A percentile compares a stretch with the other conserved stretches of the same genome.
Conservation (phyloP, 1,140 invertebrate species). For the Xylocopa sonorina region DNA sequence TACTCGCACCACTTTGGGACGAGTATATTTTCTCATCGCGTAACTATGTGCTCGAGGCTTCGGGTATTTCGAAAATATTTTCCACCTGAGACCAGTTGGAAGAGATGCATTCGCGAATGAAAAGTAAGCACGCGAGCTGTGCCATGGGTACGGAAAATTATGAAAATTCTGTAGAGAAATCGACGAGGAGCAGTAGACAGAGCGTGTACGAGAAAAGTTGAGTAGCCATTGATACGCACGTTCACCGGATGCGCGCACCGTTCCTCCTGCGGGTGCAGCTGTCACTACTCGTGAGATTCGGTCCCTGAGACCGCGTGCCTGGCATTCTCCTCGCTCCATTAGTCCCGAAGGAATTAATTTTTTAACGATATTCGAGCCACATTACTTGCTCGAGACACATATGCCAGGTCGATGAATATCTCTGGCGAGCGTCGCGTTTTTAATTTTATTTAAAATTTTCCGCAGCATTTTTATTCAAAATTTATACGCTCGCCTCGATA, state of each 20-base stretch:
- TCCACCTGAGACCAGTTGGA: too few relatives aligned
- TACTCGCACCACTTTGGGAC: not conserved
- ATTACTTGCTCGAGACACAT: not conserved
- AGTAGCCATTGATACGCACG: not conserved
- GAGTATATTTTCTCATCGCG: slow-evolving; percentile 20
- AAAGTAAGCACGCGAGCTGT: not conserved
- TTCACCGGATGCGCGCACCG: slow-evolving; percentile 34
- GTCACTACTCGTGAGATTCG: slow-evolving; percentile 19
- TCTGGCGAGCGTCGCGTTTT: not conserved
- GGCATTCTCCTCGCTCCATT: slow-evolving; percentile 13
- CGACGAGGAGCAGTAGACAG: too few relatives aligned
- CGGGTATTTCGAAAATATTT: too few relatives aligned
- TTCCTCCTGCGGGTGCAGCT: slow-evolving; percentile 32
- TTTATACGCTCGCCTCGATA: not conserved
- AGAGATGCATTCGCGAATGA: too few relatives aligned
- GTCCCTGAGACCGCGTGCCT: not conserved
- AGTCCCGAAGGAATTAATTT: slow-evolving; percentile 28
- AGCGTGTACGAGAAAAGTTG: too few relatives aligned
- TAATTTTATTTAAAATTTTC: too few relatives aligned
- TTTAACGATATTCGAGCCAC: slow-evolving; percentile 7
- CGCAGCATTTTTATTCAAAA: not conserved
- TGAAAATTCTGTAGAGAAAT: too few relatives aligned
- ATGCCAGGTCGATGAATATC: not conserved
- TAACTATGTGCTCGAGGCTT: too few relatives aligned
- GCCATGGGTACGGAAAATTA: too few relatives aligned